Evolutionary conservation across 2,888 invertebrate genomes (phyloP).

Genomic region (Cantharis rufa): DNA sequence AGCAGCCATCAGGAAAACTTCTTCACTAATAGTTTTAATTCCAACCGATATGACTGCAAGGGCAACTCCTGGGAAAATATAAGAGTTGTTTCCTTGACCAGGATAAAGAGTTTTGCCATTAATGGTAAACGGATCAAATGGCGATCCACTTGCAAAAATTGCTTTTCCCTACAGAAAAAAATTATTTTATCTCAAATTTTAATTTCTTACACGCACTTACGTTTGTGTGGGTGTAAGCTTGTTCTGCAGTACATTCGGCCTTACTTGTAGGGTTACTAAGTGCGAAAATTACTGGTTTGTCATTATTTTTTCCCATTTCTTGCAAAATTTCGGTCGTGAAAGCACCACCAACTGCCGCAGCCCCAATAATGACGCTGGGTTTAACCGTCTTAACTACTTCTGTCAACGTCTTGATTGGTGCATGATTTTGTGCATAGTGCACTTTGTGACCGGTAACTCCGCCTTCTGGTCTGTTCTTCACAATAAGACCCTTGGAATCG

Average conservation of each 20-base stretch:
- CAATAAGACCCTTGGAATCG: conserved; percentile 93
- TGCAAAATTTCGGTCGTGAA: conserved; percentile 86
- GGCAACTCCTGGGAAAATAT: conserved; percentile 96
- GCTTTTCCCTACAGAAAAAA: conserved; percentile 73
- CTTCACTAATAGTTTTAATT: conserved; percentile 87
- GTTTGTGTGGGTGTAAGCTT: conserved; percentile 86
- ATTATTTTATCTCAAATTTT: background rate
- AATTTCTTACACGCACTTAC: conserved; percentile 58
- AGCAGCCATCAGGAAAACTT: conserved; percentile 89
- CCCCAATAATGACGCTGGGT: conserved; percentile 92
- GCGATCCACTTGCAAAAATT: conserved; percentile 96
- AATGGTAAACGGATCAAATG: conserved; percentile 84
- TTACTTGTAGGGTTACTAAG: conserved; percentile 97
- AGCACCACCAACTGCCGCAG: conserved; percentile 92
- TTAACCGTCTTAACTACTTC: conserved; percentile 81
- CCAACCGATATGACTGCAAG: conserved; percentile 89
- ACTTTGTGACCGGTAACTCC: conserved; percentile 80
- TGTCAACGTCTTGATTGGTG: conserved; percentile 75
- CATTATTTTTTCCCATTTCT: conserved; percentile 83
- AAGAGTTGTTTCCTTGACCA: conserved; percentile 98
- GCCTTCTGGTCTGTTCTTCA: conserved; percentile 82
- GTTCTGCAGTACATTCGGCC: conserved; percentile 99
- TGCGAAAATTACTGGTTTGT: conserved; percentile 92
- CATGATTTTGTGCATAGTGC: conserved; percentile 78
- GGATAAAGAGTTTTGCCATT: conserved; percentile 82